Conservation (phyloP, 1,140 invertebrate species). For the Charaxes varanes region DNA sequence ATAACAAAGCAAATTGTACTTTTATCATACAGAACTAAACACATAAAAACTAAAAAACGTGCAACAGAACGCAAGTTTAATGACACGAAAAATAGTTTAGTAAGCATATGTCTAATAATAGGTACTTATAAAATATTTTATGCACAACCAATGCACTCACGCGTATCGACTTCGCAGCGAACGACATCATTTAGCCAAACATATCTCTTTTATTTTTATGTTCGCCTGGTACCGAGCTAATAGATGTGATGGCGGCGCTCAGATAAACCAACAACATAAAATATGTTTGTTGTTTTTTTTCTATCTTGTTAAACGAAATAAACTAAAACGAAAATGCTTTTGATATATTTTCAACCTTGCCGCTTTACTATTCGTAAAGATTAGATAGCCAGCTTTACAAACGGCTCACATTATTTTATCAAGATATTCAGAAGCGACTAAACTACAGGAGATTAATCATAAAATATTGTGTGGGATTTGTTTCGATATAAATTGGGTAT, state of each 20-base stretch:
- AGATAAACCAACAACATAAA: constrained; percentile 33
- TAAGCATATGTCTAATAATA: no score
- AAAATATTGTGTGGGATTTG: constrained; percentile 14
- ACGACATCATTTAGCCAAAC: constrained; percentile 56
- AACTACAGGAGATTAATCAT: constrained; percentile 12
- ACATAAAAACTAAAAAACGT: constrained; percentile 12
- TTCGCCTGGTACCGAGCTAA: constrained; percentile 44
- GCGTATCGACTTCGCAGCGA: constrained; percentile 31
- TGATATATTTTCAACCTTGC: constrained; percentile 4
- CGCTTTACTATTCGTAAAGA: constrained; percentile 27
- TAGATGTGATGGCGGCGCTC: constrained; percentile 38
- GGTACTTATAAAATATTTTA: constrained; percentile 15
- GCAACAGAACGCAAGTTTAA: no score
- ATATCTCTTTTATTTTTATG: constrained; percentile 49
- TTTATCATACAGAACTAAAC: no score
- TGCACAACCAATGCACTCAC: constrained; percentile 31
- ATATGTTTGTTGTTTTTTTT: constrained; percentile 26
- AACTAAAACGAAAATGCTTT: constrained; percentile 2
- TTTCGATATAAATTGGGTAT: constrained; percentile 11
- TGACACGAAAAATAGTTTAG: no score
- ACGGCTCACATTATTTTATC: constrained; percentile 24
- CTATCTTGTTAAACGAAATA: constrained; percentile 5
- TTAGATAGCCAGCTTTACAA: constrained; percentile 35
- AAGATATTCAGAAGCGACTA: constrained; percentile 14
- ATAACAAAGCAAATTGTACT: neutral